Evolutionary conservation across 1,140 invertebrate genomes (phyloP).

Genomic region (Aricia agestis): DNA sequence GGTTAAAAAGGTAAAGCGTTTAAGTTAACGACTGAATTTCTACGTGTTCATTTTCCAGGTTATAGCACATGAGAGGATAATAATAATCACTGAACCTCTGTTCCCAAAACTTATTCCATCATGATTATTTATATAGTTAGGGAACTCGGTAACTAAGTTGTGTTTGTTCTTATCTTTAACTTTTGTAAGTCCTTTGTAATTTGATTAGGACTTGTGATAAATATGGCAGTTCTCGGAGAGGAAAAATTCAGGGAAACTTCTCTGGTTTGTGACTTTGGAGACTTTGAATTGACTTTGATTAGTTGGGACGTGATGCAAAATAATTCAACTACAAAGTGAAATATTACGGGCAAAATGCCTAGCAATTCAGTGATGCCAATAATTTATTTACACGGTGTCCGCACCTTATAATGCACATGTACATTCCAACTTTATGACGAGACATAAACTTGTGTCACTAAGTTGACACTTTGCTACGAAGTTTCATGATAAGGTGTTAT

Average conservation of each 20-base stretch:
- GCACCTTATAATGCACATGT: too few species aligned
- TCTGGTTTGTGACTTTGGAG: background rate
- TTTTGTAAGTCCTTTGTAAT: constrained; percentile 10
- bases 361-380: too few species aligned
- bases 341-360: too few species aligned
- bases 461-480: too few species aligned
- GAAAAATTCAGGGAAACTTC: background rate
- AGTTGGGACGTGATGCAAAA: background rate
- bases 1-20: too few species aligned
- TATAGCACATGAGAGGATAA: background rate
- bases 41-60: too few species aligned
- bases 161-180: constrained; percentile 7
- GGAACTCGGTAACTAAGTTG: background rate
- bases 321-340: too few species aligned
- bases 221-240: background rate
- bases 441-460: too few species aligned
- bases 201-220: constrained; percentile 7
- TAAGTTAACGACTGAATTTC: too few species aligned
- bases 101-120: background rate
- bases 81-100: background rate
- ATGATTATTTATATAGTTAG: constrained; percentile 8
- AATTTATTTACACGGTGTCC: too few species aligned
- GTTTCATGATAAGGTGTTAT: too few species aligned
- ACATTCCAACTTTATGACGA: too few species aligned
- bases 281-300: background rate